These are phyloP conservation scores for Acropora yongei DNA, from an alignment of 64 coral and sea anemone genomes.

Conservation along the genomic window DNA sequence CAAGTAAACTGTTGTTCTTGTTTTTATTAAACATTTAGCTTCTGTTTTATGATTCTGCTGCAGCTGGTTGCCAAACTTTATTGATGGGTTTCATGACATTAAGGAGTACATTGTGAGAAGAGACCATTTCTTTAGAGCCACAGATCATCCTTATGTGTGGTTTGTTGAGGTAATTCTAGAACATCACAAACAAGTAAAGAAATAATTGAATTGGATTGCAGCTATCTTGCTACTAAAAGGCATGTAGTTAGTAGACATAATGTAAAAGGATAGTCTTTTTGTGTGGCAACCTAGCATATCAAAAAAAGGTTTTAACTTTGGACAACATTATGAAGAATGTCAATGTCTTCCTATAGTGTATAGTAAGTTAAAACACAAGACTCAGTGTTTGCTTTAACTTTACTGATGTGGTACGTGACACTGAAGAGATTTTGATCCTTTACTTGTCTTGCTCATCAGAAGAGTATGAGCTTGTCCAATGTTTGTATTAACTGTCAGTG, in stretches of 20 bases:
- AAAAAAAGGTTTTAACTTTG: too few relatives aligned
- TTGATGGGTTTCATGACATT: slow-evolving; percentile 72
- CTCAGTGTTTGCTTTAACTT: too few relatives aligned
- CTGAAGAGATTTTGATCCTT: neutral
- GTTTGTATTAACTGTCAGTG: neutral
- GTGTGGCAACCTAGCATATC: too few relatives aligned
- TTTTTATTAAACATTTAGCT: neutral
- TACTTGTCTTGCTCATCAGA: neutral
- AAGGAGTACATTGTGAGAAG: neutral
- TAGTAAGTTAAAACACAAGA: too few relatives aligned
- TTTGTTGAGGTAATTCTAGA: slow-evolving; percentile 54
- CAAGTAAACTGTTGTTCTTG: neutral
- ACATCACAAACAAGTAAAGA: too few relatives aligned
- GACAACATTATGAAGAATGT: too few relatives aligned
- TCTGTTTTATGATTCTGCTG: neutral
- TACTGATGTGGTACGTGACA: too few relatives aligned
- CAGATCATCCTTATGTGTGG: slow-evolving; percentile 53
- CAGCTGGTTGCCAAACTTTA: slow-evolving; percentile 78
- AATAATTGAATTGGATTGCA: neutral
- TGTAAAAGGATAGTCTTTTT: too few relatives aligned
- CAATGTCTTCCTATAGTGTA: too few relatives aligned
- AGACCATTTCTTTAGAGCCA: neutral
- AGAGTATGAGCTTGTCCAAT: neutral
- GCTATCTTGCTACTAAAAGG: too few relatives aligned
- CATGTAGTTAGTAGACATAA: too few relatives aligned